Percentiles rank a stretch among this genome's conserved stretches.
Evolutionary conservation across 2,113 vertebrate species (phyloP).

Genomic region (Gulo gulo): DNA sequence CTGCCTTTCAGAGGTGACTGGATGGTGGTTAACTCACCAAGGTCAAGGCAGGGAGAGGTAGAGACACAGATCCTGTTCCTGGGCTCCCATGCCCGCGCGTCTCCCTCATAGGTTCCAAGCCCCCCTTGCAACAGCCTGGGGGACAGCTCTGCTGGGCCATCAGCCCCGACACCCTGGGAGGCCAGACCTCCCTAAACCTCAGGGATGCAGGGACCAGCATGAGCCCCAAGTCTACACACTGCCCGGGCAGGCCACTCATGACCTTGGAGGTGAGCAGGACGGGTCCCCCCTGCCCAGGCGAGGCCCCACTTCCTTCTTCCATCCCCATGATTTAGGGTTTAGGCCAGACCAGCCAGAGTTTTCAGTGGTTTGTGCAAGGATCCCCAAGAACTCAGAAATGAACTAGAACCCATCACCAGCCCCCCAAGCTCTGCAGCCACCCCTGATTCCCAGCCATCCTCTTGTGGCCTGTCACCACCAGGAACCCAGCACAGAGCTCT

Average conservation of each 20-base stretch:
- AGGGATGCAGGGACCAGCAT: background rate
- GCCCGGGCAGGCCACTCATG: background rate
- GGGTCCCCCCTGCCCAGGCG: background rate
- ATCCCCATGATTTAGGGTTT: background rate
- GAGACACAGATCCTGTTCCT: background rate
- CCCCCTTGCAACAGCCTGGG: background rate
- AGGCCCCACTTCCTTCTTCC: background rate
- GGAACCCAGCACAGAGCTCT: background rate
- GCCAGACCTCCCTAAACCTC: background rate
- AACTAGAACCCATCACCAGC: background rate
- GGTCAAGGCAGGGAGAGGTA: background rate
- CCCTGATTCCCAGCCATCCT: background rate
- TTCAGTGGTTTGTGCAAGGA: background rate
- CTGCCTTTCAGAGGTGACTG: slow-evolving; percentile 41
- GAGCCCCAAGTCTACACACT: background rate
- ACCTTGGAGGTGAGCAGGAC: background rate
- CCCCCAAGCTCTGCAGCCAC: background rate
- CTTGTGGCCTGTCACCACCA: background rate
- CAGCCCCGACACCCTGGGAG: background rate
- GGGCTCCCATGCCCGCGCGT: background rate
- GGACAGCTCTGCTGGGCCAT: background rate
- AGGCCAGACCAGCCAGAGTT: background rate
- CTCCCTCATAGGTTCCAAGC: background rate
- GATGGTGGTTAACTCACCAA: background rate
- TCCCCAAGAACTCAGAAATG: background rate